A percentile compares a stretch with the other conserved stretches of the same genome.
phyloP scores from a whole-genome alignment of 2,113 vertebrate genomes.

The Pyrgilauda ruficollis region DNA sequence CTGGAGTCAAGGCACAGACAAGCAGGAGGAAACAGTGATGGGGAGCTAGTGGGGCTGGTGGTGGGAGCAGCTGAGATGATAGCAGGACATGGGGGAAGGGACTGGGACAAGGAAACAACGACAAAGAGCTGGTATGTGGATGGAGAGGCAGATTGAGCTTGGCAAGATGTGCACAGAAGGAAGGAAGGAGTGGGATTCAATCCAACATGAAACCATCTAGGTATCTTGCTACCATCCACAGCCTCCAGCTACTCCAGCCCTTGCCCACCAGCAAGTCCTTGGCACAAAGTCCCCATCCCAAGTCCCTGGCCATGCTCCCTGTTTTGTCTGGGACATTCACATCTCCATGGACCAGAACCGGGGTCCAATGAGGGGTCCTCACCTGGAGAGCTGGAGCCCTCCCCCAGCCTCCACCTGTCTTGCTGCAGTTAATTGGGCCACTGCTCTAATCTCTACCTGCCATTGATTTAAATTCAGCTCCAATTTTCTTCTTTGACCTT shows the following conservation, averaged over 20 bases:
- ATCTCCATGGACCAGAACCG: not conserved
- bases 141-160: not conserved
- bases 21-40: not conserved
- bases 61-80: not conserved
- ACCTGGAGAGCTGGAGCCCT: not conserved
- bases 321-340: not conserved
- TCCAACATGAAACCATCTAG: not conserved
- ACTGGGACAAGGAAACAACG: not conserved
- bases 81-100: not conserved
- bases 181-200: not conserved
- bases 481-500: conserved; percentile 57
- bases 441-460: conserved; percentile 29
- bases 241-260: not conserved
- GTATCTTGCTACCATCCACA: not conserved
- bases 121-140: not conserved
- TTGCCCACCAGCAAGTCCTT: not conserved
- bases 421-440: conserved; percentile 2
- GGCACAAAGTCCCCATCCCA: not conserved
- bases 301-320: rapidly evolving
- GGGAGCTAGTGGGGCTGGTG: not conserved
- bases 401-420: not conserved
- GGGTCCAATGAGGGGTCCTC: not conserved
- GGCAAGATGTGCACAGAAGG: not conserved
- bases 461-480: conserved; percentile 59
- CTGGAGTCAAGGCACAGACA: not conserved